phyloP scores from a whole-genome alignment of 37 sponge, comb jelly and placozoan genomes.

The Spongia lamella region DNA sequence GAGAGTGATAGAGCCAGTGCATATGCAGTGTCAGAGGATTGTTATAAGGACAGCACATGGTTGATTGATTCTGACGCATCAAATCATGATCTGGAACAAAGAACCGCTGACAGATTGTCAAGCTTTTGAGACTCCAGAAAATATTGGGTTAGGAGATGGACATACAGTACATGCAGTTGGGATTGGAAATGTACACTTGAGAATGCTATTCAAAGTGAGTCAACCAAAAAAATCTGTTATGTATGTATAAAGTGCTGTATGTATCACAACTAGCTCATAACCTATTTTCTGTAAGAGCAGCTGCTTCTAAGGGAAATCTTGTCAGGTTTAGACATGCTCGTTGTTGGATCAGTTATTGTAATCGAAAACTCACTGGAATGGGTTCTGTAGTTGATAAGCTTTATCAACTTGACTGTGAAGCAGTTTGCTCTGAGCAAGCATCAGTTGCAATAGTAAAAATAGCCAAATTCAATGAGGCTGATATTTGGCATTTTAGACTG shows the following conservation, averaged over 20 bases:
- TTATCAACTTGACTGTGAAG: conserved; percentile 28
- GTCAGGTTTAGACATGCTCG: conserved; percentile 13
- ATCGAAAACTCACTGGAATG: conserved; percentile 33
- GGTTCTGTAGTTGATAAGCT: conserved; percentile 30
- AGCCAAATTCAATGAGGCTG: neutral
- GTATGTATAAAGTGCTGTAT: conserved; percentile 16
- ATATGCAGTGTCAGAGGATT: too few species aligned
- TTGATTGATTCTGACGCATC: too few species aligned
- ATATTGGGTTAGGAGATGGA: conserved; percentile 15
- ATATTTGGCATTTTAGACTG: conserved; percentile 55
- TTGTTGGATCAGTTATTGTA: conserved; percentile 34
- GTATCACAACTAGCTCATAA: conserved; percentile 35
- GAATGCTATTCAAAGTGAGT: conserved; percentile 24
- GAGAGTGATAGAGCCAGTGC: too few species aligned
- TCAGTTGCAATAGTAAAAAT: conserved; percentile 5
- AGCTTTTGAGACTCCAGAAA: neutral
- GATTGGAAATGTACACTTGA: conserved; percentile 13
- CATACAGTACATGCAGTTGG: conserved; percentile 32
- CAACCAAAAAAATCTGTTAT: conserved; percentile 10
- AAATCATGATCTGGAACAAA: conserved; percentile 7
- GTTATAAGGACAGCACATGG: too few species aligned
- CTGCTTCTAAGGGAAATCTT: conserved; percentile 14
- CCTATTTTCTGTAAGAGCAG: conserved; percentile 36
- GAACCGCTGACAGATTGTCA: neutral
- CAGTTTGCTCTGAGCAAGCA: conserved; percentile 1